Evolutionary conservation across 1,140 invertebrate species (phyloP), one percentile per base, ranked within the genome.

Genomic region (Proales similis): DNA sequence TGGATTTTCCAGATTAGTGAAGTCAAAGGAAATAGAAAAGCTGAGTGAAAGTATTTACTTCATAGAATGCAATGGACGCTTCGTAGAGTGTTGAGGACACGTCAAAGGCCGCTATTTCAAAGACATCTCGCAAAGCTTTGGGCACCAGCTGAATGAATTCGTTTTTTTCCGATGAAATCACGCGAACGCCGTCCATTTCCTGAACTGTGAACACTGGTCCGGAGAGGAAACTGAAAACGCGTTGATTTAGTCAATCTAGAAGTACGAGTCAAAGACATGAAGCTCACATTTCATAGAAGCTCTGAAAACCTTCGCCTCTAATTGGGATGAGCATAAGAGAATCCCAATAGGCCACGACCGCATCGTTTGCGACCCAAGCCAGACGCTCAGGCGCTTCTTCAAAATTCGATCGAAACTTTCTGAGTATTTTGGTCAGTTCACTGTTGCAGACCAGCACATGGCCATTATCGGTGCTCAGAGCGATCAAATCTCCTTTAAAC

Each of bases 11-110:
- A n/a, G n/a, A 36, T 9, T 9, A 36, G 33, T 36, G 14, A 36
- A 36, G 14, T 9, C 9, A 36, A 36, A 36, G 9, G 9, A 9
- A 36, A 9, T 14, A 36, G 14, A 36, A 36, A 9, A 36, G 14
- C 33, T 9, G 14, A 36, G 33, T 36, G 14, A 9, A 14, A 36
- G 14, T 36, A 36, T 36, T 36, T 9, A 36, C 33, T 36, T 57
- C 36, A 42, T 57, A 57, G 32, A 57, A 57, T 19, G 51, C 51
- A 11, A 57, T 57, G 1, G 51, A 57, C 45, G 51, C n/a, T 42
- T 57, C 51, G 22, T 42, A 57, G 1, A 57, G 38, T 42, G 51
- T 29, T 14, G 51, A 57, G 7, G 51, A 57, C 7, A 27, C 26
- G 26, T 57, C 51, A 12, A 57, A 42, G 1, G 51, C 36, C 4